Evolutionary conservation across 2,113 vertebrate species (phyloP).

Genomic region (Carollia perspicillata): DNA sequence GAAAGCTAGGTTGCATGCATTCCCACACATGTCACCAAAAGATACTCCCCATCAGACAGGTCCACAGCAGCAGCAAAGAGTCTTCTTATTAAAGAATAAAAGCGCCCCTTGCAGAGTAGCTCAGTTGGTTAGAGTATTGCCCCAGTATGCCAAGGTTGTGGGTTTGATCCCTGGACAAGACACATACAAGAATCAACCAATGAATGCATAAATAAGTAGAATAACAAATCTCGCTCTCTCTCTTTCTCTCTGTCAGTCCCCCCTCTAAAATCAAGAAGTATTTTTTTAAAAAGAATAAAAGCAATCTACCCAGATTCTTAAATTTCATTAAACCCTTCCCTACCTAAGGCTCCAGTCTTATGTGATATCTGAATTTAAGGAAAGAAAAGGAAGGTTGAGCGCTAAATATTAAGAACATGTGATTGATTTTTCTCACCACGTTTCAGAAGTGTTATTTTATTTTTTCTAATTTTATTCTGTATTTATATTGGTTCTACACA

Average conservation of each 20-base stretch:
- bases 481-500: not conserved
- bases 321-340: not conserved
- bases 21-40: not conserved
- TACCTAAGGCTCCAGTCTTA: not conserved
- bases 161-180: no score
- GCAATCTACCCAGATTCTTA: not conserved
- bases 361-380: not conserved
- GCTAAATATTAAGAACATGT: not conserved
- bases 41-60: not conserved
- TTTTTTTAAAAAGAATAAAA: not conserved
- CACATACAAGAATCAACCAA: no score
- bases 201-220: no score
- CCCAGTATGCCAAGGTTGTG: no score
- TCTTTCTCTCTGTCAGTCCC: no score
- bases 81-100: not conserved
- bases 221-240: no score
- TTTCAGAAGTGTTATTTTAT: not conserved
- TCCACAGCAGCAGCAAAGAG: not conserved
- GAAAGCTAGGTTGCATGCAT: accelerated
- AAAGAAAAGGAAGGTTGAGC: not conserved
- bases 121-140: no score
- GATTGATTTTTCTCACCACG: not conserved
- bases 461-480: not conserved
- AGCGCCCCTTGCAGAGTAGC: not conserved
- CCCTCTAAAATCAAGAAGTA: no score